Conservation (phyloP, 2,113 vertebrate species). For the Pelusios castaneus region DNA sequence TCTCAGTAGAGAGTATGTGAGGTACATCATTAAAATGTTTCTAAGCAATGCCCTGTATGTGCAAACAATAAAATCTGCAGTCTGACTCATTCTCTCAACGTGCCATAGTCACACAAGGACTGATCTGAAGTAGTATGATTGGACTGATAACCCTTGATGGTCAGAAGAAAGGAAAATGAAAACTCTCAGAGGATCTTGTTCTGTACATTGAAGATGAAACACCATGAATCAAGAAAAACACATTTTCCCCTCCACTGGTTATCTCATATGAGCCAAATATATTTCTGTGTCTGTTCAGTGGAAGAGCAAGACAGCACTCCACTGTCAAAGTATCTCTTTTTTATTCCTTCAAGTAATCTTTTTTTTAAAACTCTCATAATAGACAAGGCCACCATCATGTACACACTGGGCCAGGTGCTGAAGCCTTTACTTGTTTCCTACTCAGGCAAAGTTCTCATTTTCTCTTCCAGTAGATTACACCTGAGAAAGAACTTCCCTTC, state of each 20-base stretch:
- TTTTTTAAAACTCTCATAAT: slow-evolving; percentile 20
- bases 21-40: slow-evolving; percentile 11
- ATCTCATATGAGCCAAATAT: slow-evolving; percentile 57
- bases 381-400: not conserved
- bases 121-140: slow-evolving; percentile 34
- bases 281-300: slow-evolving; percentile 48
- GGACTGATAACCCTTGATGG: slow-evolving; percentile 27
- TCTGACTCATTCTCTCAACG: slow-evolving; percentile 48
- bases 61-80: slow-evolving; percentile 25
- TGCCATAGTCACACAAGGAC: slow-evolving; percentile 26
- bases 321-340: slow-evolving; percentile 44
- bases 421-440: not conserved
- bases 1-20: slow-evolving; percentile 19
- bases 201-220: slow-evolving; percentile 58
- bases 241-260: slow-evolving; percentile 47
- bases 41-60: slow-evolving; percentile 26
- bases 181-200: slow-evolving; percentile 49
- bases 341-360: slow-evolving; percentile 31
- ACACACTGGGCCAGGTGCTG: not conserved
- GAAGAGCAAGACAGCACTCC: slow-evolving; percentile 40
- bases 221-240: slow-evolving; percentile 38
- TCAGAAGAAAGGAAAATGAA: slow-evolving; percentile 47
- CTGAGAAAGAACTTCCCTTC: not conserved
- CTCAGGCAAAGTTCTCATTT: not conserved
- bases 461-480: not conserved